Base-by-base conservation (phyloP, 2,797 vertebrate genomes). In the Natrix natrix region DNA sequence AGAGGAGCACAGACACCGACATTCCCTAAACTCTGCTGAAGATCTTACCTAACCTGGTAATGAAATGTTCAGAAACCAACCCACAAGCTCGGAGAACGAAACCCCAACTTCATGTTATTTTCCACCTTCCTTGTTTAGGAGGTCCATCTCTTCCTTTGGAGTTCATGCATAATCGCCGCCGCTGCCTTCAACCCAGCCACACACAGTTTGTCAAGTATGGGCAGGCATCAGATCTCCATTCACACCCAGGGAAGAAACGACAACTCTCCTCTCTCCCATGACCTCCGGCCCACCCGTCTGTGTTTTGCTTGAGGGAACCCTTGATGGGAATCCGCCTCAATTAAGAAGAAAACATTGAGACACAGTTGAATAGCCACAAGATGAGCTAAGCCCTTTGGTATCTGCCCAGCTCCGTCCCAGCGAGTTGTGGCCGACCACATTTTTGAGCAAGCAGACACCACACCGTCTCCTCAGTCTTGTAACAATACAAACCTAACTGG, bases 381-480 rank as follows among this genome's bases (percentile, higher is more conserved):
- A 48, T 90, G 91, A 63, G 86, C 69, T 96, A 56, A 86, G 87
- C 0, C 12, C 56, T 10, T 48, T 90, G 7, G 11, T 92, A 87
- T 93, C 55, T 52, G 95, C 55, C 10, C 66, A 63, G 24, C 28
- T 17, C 26, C 13, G 92, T 0, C 14, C 90, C 69, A 92, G 88
- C 54, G 95, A 94, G 2, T 0, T 87, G 55, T 20, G 83, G 94
- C 94, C 90, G 83, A 89, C 83, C 92, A 96, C 26, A 83, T 56
- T 91, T 95, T 87, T 74, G 87, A 86, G 55, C 90, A 69, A 95
- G 17, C 69, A 61, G 28, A 69, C 83, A 92, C 91, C 20, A 0
- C 60, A 92, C 54, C 94, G 69, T 17, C 54, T 78, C 90, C 86
- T 52, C 26, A 66, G 87, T 28, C 52, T 4, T 56, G 55, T 54